Evolutionary conservation across 2,113 vertebrate species (phyloP).

Genomic region (Xenopus borealis): DNA sequence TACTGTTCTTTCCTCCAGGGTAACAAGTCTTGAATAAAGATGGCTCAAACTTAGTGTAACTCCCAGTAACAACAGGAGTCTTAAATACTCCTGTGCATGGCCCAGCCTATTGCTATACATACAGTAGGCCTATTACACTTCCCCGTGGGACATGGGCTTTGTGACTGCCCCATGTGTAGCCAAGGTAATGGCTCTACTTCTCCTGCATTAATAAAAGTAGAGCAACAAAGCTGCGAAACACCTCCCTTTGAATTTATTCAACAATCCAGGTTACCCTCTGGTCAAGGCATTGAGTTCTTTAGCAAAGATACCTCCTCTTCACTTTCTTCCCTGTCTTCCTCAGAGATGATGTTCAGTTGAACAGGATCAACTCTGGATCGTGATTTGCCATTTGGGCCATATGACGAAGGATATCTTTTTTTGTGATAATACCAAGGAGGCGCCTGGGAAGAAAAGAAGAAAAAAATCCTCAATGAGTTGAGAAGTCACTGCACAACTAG

Average conservation of each 20-base stretch:
- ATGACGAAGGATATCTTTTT: conserved; percentile 99
- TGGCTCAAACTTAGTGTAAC: conserved; percentile 67
- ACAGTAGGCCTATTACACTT: conserved; percentile 35
- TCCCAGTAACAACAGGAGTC: conserved; percentile 57
- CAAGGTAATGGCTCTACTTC: conserved; percentile 12
- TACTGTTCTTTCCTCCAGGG: conserved; percentile 48
- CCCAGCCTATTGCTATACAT: conserved; percentile 50
- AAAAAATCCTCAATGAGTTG: conserved; percentile 27
- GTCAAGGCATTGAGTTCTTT: conserved; percentile 84
- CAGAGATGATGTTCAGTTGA: conserved; percentile 87
- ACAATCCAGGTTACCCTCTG: conserved; percentile 14
- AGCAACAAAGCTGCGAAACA: conserved; percentile 51
- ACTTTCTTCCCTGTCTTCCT: conserved; percentile 72
- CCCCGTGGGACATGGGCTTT: conserved; percentile 3
- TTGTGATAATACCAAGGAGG: conserved; percentile 99
- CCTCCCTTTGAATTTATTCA: conserved; percentile 17
- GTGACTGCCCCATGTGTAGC: too few species aligned
- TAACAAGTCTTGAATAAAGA: conserved; percentile 63
- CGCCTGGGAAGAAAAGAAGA: conserved; percentile 76
- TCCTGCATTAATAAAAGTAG: conserved; percentile 51
- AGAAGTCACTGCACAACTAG: too few species aligned
- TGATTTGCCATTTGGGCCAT: conserved; percentile 99
- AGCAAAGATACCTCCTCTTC: conserved; percentile 85
- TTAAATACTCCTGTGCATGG: conserved; percentile 54
- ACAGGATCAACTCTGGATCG: conserved; percentile 98